Base-by-base conservation (phyloP, 2,797 vertebrate species). In the Geotrypetes seraphini region DNA sequence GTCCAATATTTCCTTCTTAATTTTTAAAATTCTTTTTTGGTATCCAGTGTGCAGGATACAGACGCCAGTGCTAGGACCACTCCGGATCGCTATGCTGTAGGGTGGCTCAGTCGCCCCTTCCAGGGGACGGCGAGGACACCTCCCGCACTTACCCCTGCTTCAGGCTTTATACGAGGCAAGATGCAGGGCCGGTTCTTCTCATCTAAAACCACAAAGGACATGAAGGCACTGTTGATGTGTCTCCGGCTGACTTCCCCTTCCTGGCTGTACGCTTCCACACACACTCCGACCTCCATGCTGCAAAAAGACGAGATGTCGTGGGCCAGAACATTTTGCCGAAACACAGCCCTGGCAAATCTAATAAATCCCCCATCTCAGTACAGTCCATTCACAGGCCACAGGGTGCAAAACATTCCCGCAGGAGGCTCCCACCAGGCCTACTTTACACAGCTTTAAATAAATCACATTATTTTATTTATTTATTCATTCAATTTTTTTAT, bases 201-300 rank as follows among this genome's bases (percentile, higher is more conserved):
- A 28, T 89, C 87, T 57, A 95, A 63, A 43, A 96, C 91, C 60
- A 89, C 84, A 4, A 96, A 98, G 41, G 87, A 96, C 94, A 98
- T 96, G 69, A 98, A 96, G 38, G 94, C 94, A 2, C 89, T 96
- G 73, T 98, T 98, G 78, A 98, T 93, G 59, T 98, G 95, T 3
- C 75, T 36, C 10, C 80, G 67, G 22, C 75, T 73, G 26, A 74
- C 49, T 22, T 88, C 84, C 21, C 83, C 78, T 36, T 90, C 90
- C 67, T 90, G 79, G 27, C 53, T 60, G 11, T 95, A 95, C 7
- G 93, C 94, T 63, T 96, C 91, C 2, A 90, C 92, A 2, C 92
- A 89, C 37, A 97, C 92, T 1, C 95, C 95, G 57, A 97, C 95
- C 74, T 97, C 94, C 92, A 97, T 94, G 73, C 95, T 98, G 50